These are phyloP conservation scores for Artibeus jamaicensis DNA, from an alignment of 2,797 vertebrate species.

Conservation along the genomic window DNA sequence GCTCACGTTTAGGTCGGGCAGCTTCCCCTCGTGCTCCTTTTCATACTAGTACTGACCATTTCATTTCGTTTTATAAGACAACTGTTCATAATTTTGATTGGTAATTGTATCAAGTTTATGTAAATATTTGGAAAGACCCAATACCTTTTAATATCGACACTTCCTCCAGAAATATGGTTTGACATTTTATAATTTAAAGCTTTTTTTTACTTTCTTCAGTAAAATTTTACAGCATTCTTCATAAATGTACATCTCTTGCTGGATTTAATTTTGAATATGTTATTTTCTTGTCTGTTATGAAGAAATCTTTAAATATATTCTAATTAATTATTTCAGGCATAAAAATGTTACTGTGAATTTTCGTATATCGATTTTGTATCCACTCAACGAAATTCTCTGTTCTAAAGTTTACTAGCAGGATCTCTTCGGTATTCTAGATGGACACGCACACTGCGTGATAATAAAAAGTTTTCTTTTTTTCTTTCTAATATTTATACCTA, in stretches of 20 bases:
- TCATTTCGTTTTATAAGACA: not conserved
- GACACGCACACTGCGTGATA: not conserved
- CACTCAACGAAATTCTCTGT: not conserved
- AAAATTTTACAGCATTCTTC: not conserved
- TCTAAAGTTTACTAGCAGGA: constrained; percentile 10
- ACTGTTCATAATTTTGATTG: not conserved
- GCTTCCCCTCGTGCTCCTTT: not conserved
- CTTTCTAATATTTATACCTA: not conserved
- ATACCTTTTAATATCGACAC: not conserved
- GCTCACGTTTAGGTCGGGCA: not conserved
- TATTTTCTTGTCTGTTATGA: not conserved
- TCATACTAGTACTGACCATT: not conserved
- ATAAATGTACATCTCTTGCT: not conserved
- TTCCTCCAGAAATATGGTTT: not conserved
- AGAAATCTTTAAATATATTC: not conserved
- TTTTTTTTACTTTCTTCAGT: not conserved
- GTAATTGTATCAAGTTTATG: not conserved
- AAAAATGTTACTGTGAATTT: not conserved
- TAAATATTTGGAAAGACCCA: not conserved
- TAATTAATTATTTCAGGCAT: not conserved
- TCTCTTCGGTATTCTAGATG: not conserved
- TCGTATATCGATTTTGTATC: not conserved
- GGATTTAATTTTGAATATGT: not conserved
- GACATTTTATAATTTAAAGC: not conserved
- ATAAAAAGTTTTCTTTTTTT: not conserved